A percentile compares a stretch with the other conserved stretches of the same genome.
These are phyloP conservation scores for Triops longicaudatus DNA, from an alignment of 1,140 invertebrate species.

Conservation along the genomic window DNA sequence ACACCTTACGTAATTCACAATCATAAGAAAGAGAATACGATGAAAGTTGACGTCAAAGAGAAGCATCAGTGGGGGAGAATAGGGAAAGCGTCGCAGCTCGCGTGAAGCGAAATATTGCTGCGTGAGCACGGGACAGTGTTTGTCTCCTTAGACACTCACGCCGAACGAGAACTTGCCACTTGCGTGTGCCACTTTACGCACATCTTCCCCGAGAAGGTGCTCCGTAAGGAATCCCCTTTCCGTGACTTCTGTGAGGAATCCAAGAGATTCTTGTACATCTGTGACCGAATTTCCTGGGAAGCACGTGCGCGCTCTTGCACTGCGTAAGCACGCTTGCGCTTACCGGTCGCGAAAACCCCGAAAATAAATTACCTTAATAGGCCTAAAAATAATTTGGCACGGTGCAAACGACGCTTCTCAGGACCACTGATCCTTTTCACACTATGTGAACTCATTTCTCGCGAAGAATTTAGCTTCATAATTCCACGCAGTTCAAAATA, in stretches of 20 bases:
- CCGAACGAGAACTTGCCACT: neutral
- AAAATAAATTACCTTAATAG: neutral
- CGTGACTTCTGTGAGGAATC: neutral
- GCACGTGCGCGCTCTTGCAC: neutral
- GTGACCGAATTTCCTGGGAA: neutral
- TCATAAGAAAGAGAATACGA: neutral
- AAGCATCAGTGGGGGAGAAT: neutral
- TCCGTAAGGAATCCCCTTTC: neutral
- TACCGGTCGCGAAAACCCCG: neutral
- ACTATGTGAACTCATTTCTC: neutral
- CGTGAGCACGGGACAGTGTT: too few relatives aligned
- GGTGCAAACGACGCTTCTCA: neutral
- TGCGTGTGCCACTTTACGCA: neutral
- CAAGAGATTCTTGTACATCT: neutral
- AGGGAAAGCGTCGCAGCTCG: too few relatives aligned
- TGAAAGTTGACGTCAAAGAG: neutral
- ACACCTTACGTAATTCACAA: neutral
- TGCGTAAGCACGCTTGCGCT: neutral
- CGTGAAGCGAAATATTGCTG: too few relatives aligned
- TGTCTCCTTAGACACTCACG: neutral
- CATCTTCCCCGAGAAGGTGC: neutral
- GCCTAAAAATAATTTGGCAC: slow-evolving; percentile 1
- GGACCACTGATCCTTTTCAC: neutral
- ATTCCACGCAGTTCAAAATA: neutral
- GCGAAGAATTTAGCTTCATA: neutral